Base-by-base conservation (phyloP, 2,113 vertebrate species). In the Osmerus eperlanus region DNA sequence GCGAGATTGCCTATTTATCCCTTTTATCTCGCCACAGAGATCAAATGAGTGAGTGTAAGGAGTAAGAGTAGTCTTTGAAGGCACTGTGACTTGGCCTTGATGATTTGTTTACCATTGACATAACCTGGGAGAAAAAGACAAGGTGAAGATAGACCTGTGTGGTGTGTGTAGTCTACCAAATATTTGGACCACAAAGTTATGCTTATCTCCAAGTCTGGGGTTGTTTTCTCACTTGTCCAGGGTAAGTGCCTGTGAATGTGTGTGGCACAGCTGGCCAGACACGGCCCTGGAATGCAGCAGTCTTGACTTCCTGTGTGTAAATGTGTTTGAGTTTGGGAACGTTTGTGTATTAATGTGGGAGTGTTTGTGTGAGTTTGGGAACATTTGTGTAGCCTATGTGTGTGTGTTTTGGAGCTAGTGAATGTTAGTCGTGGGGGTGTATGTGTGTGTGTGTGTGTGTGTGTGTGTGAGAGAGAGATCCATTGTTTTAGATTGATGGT, bases 401-500 rank as follows among this genome's bases (percentile, higher is more conserved):
- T 36, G 11, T 32, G 56, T 16, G 21, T 68, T 32, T 47, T 6
- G 7, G 28, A 32, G 28, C 19, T 32, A 18, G 65, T 66, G 66
- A 29, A 15, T 60, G 58, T 56, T 16, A 18, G 58, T 58, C 41
- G 53, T 21, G 47, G 21, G 36, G n/a, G 64, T 16, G 21, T 68
- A 63, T 73, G 65, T 68, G 41, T 70, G 66, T 54, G 66, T 70
- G 72, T 73, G 52, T 59, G 65, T 65, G 78, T 14, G 68, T 65
- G 65, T 41, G 62, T 51, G 16, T 36, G n/a, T 62, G 65, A 36
- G 65, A 78, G 71, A 67, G 19, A 73, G 72, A 83, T 68, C 85
- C 72, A 88, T 89, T 89, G 89, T 90, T 87, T 87, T 56, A 61
- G 63, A 59, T 53, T n/a, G 51, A 55, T 72, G 21, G 62, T 66